Evolutionary conservation across 1,140 invertebrate species (phyloP).

Genomic region (Coenobita brevimanus): DNA sequence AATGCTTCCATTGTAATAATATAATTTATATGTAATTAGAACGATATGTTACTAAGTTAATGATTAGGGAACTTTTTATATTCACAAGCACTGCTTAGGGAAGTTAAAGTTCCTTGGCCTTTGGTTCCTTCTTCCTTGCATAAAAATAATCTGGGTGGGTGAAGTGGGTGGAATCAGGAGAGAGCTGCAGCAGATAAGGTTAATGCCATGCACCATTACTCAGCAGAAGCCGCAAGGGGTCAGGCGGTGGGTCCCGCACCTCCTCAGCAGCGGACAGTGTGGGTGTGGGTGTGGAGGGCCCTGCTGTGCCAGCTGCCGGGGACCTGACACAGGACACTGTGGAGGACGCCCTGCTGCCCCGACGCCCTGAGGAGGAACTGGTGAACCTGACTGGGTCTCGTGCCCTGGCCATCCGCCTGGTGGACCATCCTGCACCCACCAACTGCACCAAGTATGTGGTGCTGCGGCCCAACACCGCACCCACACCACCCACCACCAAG

Average conservation of each 20-base stretch:
- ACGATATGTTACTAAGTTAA: too few relatives aligned
- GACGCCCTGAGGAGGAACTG: constrained; percentile 55
- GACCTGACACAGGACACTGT: constrained; percentile 51
- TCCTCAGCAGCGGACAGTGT: too few relatives aligned
- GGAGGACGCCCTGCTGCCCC: constrained; percentile 57
- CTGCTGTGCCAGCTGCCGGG: constrained; percentile 36
- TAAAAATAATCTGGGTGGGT: too few relatives aligned
- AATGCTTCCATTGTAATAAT: too few relatives aligned
- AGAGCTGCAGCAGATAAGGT: too few relatives aligned
- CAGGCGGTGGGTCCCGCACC: background rate
- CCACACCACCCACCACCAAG: constrained; percentile 49
- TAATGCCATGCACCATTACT: too few relatives aligned
- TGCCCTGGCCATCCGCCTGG: constrained; percentile 63
- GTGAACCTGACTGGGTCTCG: constrained; percentile 40
- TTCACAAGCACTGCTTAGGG: too few relatives aligned
- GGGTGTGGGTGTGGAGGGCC: background rate
- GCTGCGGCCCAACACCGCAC: constrained; percentile 63
- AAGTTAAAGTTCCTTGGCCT: too few relatives aligned
- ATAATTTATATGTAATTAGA: too few relatives aligned
- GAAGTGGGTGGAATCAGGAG: too few relatives aligned
- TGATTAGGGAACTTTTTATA: too few relatives aligned
- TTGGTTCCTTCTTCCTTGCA: too few relatives aligned
- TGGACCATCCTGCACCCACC: constrained; percentile 65
- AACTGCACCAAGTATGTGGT: constrained; percentile 67
- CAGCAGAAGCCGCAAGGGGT: constrained; percentile 10